Percentiles rank a stretch among this genome's conserved stretches.
These are phyloP conservation scores for Andinoacara biseriatus DNA, from an alignment of 2,113 vertebrate genomes.

Conservation along the genomic window DNA sequence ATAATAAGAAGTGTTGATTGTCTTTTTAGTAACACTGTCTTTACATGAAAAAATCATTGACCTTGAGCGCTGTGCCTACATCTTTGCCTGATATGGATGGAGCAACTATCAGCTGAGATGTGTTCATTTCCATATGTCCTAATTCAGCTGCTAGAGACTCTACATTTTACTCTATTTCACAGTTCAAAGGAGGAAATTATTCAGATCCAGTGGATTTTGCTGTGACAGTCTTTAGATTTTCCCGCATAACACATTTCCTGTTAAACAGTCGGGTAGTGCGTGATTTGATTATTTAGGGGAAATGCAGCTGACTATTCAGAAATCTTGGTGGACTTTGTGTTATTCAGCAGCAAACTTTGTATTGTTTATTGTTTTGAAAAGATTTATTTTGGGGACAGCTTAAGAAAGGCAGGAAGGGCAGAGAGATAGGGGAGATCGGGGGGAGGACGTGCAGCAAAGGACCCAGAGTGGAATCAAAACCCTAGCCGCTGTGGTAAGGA, in stretches of 20 bases:
- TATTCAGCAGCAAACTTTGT: background rate
- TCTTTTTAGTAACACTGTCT: conserved; percentile 42
- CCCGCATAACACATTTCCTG: background rate
- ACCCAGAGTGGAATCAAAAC: background rate
- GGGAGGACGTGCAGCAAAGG: background rate
- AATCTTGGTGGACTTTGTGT: background rate
- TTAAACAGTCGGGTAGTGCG: background rate
- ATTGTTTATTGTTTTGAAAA: background rate
- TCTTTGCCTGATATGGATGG: conserved; percentile 37
- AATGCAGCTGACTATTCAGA: background rate
- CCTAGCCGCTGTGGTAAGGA: background rate
- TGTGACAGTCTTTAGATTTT: conserved; percentile 21
- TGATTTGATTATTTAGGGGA: conserved; percentile 21
- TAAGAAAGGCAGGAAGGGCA: background rate
- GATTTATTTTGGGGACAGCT: conserved; percentile 1
- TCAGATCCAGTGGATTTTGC: conserved; percentile 31
- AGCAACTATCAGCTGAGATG: conserved; percentile 22
- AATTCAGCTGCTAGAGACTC: conserved; percentile 34
- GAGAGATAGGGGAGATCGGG: background rate
- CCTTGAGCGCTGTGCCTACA: conserved; percentile 36
- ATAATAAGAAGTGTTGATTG: conserved; percentile 58
- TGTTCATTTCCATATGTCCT: conserved; percentile 61
- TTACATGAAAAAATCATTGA: conserved; percentile 25
- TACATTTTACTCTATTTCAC: conserved; percentile 28
- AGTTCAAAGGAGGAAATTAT: conserved; percentile 47